These are phyloP conservation scores for Abramis brama DNA, from an alignment of 2,113 vertebrate genomes.

Conservation along the genomic window DNA sequence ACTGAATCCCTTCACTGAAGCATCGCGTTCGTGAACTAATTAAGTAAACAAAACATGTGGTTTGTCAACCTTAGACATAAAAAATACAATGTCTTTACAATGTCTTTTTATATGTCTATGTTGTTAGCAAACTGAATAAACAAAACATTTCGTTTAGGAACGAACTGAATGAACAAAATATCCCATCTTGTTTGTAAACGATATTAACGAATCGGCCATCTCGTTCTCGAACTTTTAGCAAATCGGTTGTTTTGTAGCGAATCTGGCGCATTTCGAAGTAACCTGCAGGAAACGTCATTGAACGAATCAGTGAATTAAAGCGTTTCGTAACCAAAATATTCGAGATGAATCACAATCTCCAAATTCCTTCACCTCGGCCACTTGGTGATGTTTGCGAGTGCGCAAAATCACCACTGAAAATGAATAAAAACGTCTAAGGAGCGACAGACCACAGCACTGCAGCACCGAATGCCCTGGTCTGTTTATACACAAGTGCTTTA, in stretches of 20 bases:
- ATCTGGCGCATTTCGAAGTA: not conserved
- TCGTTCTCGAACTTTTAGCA: not conserved
- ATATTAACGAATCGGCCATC: not conserved
- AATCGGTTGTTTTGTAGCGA: not conserved
- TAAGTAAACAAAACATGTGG: not conserved
- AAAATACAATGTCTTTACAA: too few relatives aligned
- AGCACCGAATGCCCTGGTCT: conserved; percentile 15
- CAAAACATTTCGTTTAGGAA: not conserved
- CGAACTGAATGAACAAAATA: not conserved
- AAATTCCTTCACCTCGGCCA: not conserved
- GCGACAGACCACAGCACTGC: conserved; percentile 23
- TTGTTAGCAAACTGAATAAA: not conserved
- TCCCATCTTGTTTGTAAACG: too few relatives aligned
- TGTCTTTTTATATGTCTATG: too few relatives aligned
- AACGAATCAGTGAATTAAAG: not conserved
- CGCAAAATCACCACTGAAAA: conserved; percentile 4
- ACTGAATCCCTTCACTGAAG: not conserved
- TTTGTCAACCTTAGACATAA: not conserved
- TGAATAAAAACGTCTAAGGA: conserved; percentile 8
- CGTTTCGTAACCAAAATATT: not conserved
- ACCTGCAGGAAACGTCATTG: not conserved
- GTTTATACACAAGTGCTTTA: conserved; percentile 21
- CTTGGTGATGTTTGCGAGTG: not conserved
- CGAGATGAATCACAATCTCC: not conserved
- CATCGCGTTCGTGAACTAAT: not conserved